Percentiles rank a stretch among this genome's conserved stretches.
Evolutionary conservation across 2,797 vertebrate species (phyloP).

Genomic region (Pterois miles): DNA sequence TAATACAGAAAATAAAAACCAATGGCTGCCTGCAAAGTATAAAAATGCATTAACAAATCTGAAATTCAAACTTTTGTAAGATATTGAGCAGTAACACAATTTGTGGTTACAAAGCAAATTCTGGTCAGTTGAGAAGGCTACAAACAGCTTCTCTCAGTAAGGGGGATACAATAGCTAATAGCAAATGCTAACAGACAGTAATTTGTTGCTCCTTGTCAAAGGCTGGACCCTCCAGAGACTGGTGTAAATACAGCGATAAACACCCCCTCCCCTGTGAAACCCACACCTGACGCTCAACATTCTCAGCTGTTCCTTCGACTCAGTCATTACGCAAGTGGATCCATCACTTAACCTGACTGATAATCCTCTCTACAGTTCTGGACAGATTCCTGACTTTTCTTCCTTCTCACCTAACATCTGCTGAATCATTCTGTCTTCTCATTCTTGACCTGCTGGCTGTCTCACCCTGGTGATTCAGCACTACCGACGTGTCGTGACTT

Average conservation of each 20-base stretch:
- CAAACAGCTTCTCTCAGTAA: conserved; percentile 3
- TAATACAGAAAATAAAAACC: neutral
- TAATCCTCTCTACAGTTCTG: conserved; percentile 30
- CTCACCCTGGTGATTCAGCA: neutral
- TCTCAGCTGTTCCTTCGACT: conserved; percentile 82
- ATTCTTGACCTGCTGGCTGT: neutral
- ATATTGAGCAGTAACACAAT: neutral
- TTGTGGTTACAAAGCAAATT: neutral
- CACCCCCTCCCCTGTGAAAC: conserved; percentile 67
- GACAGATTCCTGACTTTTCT: conserved; percentile 32
- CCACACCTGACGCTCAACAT: conserved; percentile 76
- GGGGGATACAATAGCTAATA: neutral
- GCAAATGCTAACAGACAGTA: conserved; percentile 52
- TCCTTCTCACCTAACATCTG: neutral
- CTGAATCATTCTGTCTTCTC: conserved; percentile 21
- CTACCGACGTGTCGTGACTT: neutral
- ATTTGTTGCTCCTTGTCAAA: conserved; percentile 55
- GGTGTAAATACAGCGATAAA: conserved; percentile 80
- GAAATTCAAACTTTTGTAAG: neutral
- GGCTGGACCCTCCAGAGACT: conserved; percentile 31
- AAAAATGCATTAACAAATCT: neutral
- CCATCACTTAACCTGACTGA: conserved; percentile 61
- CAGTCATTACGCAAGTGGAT: conserved; percentile 70
- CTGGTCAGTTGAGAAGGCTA: neutral
- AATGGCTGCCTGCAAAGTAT: neutral